Conservation (phyloP, 2,888 invertebrate species). For the Pachliopta kotzebuea region DNA sequence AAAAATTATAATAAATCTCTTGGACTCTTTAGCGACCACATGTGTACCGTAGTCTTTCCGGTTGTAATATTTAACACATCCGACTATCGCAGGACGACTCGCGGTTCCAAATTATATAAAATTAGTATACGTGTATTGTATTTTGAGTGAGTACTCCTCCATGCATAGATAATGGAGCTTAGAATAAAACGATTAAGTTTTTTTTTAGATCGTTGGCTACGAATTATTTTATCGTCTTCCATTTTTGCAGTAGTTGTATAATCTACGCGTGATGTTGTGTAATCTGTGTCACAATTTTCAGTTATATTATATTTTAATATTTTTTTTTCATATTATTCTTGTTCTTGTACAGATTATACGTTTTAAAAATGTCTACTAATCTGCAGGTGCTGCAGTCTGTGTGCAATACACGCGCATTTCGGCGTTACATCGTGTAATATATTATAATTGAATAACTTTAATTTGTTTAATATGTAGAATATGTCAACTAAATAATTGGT, state of each 20-base stretch:
- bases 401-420: slow-evolving; percentile 73
- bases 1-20: slow-evolving; percentile 23
- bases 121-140: slow-evolving; percentile 32
- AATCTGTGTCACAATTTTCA: slow-evolving; percentile 37
- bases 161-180: slow-evolving; percentile 55
- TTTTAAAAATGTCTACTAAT: slow-evolving; percentile 39
- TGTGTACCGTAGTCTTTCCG: slow-evolving; percentile 28
- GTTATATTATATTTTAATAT: slow-evolving; percentile 27
- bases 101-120: slow-evolving; percentile 30
- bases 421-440: slow-evolving; percentile 60
- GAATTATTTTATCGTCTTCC: slow-evolving; percentile 79
- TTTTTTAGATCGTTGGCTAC: slow-evolving; percentile 74
- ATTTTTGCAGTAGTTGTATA: slow-evolving; percentile 54
- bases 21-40: slow-evolving; percentile 27
- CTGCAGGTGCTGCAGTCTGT: slow-evolving; percentile 63
- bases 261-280: slow-evolving; percentile 36
- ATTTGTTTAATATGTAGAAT: slow-evolving; percentile 48
- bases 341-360: slow-evolving; percentile 49
- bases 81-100: slow-evolving; percentile 25
- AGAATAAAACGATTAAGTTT: slow-evolving; percentile 48
- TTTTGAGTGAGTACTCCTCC: slow-evolving; percentile 37
- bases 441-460: slow-evolving; percentile 49
- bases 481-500: slow-evolving; percentile 68
- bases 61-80: slow-evolving; percentile 27
- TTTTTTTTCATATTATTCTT: slow-evolving; percentile 31